Base-by-base conservation (phyloP, 2,113 vertebrate species). In the Odobenus rosmarus region DNA sequence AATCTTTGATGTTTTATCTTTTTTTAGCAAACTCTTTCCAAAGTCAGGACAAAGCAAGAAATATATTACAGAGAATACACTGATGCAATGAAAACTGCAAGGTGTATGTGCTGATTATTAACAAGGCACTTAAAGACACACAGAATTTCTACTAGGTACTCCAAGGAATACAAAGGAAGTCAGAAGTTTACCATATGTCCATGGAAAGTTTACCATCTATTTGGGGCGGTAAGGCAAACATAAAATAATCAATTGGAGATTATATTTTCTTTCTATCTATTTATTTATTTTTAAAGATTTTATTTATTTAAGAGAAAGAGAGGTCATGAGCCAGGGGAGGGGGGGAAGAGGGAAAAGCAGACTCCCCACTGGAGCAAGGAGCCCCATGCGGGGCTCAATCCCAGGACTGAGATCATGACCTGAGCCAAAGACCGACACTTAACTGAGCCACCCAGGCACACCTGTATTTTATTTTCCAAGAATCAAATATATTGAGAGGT, bases 11-110 rank as follows among this genome's bases (percentile, higher is more conserved):
- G 93, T 72, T 93, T 83, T 26, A 64, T 88, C 8, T 71, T 24
- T 53, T 51, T 82, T 62, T 16, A 36, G 59, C 33, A 88, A 74
- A 82, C 46, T 88, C 42, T 83, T 95, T 88, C 42, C 23, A 83
- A 93, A 96, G 61, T 46, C 53, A 97, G 49, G 74, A 94, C n/a
- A 71, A 96, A 85, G 18, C 24, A 69, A 84, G 57, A 28, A 67
- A 90, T 9, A 93, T 18, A 11, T 10, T 53, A 92, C 13, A 83
- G 15, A 88, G 24, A 67, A 85, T 28, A 90, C 1, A 90, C 5
- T 5, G 67, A 93, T 13, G 11, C 80, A 33, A 36, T 67, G 33
- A 39, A 92, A 83, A 76, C 26, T 42, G 5, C 21, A 61, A 90
- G 23, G 11, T 59, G 7, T 82, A 53, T 28, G n/a, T 49, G 7